Evolutionary conservation across 2,113 vertebrate species (phyloP).

Genomic region (Melospiza melodia): DNA sequence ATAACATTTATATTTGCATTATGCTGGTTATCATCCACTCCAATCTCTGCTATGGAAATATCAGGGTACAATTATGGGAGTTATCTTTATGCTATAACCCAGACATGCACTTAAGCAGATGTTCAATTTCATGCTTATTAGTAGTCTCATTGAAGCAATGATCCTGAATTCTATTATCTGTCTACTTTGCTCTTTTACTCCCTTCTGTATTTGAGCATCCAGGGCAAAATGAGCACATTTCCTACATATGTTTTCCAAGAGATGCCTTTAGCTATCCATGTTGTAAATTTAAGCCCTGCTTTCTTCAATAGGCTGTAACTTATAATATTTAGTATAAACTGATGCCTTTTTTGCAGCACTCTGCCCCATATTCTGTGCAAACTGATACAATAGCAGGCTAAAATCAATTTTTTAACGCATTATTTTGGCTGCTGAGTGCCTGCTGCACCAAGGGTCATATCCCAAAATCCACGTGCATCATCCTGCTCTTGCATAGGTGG

Average conservation of each 20-base stretch:
- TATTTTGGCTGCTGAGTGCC: not conserved
- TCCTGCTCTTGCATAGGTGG: not conserved
- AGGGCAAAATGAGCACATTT: not conserved
- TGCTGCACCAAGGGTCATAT: too few relatives aligned
- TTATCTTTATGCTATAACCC: slow-evolving; percentile 36
- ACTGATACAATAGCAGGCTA: not conserved
- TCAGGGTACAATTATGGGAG: slow-evolving; percentile 31
- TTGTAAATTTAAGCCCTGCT: not conserved
- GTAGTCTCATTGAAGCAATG: not conserved
- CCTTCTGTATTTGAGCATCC: not conserved
- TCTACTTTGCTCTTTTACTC: not conserved
- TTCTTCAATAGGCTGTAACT: not conserved
- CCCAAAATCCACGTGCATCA: not conserved
- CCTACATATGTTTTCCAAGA: not conserved
- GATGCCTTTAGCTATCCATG: not conserved
- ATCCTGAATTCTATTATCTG: slow-evolving; percentile 26
- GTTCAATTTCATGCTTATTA: slow-evolving; percentile 53
- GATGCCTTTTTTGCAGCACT: not conserved
- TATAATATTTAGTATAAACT: not conserved
- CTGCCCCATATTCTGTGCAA: not conserved
- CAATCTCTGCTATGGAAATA: slow-evolving; percentile 25
- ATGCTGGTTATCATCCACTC: not conserved
- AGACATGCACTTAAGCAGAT: slow-evolving; percentile 55
- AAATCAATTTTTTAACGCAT: not conserved
- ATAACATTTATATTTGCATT: slow-evolving; percentile 35